Evolutionary conservation across 2,888 invertebrate genomes (phyloP), one percentile per base, ranked within the genome.

Genomic region (Liposcelis brunnea): DNA sequence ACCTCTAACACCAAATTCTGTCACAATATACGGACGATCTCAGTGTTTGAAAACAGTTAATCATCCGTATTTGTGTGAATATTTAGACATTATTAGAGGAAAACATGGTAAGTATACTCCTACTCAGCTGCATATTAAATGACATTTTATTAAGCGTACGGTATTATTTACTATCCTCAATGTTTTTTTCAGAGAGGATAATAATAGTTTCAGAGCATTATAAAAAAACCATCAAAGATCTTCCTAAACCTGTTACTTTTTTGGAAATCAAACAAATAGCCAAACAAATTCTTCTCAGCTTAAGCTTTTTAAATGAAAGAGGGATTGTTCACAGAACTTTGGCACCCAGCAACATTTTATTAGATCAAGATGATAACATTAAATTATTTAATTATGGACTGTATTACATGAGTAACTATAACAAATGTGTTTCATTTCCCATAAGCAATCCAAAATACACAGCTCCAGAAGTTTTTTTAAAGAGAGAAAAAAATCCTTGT

Each of bases 1-100:
- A 42, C 97, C 97, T 0, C 67, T 95, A 15, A 95, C 95, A 1
- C 94, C 95, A 2, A 94, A 95, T 64, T 93, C 94, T 0, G 90
- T 95, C 49, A 84, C 87, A 46, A 91, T 97, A 58, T 70, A 90
- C 46, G 94, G 95, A 6, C 72, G 78, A 56, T 85, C 93, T 19
- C 91, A 93, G 60, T 68, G 74, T 49, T 67, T 95, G 12, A 80
- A 85, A 58, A 77, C 77, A 0, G 66, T 90, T 44, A 69, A 75
- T 48, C 89, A 91, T 62, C 75, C 76, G 0, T 75, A 86, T 64
- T 68, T 97, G 43, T 90, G 90, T 56, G 76, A 80, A 48, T 95
- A 95, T 65, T 67, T 97, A 36, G 93, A 94, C 63, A 77, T 95
- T 45, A 78, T 86, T 51, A 71, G 93, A 54, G 87, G 90, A 52